phyloP scores from a whole-genome alignment of 2,797 vertebrate species.

The Tragelaphus eurycerus region DNA sequence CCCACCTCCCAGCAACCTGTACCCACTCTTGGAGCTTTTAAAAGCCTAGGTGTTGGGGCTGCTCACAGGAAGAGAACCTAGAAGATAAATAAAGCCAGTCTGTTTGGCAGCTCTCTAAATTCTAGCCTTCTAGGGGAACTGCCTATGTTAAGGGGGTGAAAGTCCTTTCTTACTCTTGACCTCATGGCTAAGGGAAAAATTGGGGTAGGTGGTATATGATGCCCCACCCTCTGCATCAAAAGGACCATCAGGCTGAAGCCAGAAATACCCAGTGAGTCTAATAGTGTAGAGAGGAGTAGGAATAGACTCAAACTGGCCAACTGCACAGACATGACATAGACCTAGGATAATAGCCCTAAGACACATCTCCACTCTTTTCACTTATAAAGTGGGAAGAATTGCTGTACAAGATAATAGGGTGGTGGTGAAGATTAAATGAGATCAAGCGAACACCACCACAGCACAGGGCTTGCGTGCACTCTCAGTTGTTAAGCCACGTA shows the following conservation, averaged over 20 bases:
- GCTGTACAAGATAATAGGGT: background rate
- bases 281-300: background rate
- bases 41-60: conserved; percentile 41
- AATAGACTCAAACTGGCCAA: background rate
- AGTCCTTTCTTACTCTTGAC: background rate
- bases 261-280: background rate
- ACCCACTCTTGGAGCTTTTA: conserved; percentile 22
- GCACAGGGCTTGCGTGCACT: rapidly evolving
- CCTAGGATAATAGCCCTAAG: background rate
- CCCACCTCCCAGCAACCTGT: conserved; percentile 43
- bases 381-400: background rate
- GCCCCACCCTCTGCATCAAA: background rate
- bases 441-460: too few relatives aligned
- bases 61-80: background rate
- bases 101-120: background rate
- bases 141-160: background rate
- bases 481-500: background rate
- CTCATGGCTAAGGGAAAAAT: background rate
- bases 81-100: conserved; percentile 24
- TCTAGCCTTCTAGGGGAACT: background rate
- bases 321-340: rapidly evolving
- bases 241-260: background rate
- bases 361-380: background rate
- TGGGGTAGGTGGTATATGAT: background rate
- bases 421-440: background rate